A percentile compares a stretch with the other conserved stretches of the same genome.
phyloP scores from a whole-genome alignment of 2,888 invertebrate genomes.

The Rhorus exstirpatorius region DNA sequence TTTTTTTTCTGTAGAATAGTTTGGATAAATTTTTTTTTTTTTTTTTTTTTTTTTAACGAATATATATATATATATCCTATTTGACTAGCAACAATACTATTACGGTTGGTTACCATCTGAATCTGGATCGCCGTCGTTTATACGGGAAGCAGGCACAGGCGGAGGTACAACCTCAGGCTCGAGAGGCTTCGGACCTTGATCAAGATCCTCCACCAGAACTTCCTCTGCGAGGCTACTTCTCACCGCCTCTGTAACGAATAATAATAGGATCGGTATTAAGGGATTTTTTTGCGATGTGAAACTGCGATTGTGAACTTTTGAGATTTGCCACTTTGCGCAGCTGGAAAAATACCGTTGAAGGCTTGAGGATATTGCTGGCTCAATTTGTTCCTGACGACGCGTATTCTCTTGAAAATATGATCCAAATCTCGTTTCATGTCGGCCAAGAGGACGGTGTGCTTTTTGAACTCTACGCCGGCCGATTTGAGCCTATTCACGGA shows the following conservation, averaged over 20 bases:
- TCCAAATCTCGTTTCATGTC: conserved; percentile 98
- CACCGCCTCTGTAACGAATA: conserved; percentile 80
- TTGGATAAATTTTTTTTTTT: conserved; percentile 26
- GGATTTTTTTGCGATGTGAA: conserved; percentile 24
- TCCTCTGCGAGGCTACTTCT: conserved; percentile 85
- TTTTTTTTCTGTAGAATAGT: conserved; percentile 32
- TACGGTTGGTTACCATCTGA: conserved; percentile 84
- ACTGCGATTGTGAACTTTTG: too few relatives aligned
- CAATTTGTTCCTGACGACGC: conserved; percentile 93
- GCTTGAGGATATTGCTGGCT: conserved; percentile 87
- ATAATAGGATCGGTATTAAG: background rate
- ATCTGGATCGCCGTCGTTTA: conserved; percentile 81
- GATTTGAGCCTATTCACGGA: conserved; percentile 95
- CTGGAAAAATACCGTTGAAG: conserved; percentile 85
- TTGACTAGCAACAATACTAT: conserved; percentile 69
- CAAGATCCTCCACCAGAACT: conserved; percentile 83
- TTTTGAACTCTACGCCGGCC: conserved; percentile 95
- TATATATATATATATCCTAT: conserved; percentile 47
- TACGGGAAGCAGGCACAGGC: conserved; percentile 71
- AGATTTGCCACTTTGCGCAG: too few relatives aligned
- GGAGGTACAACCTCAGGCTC: conserved; percentile 81
- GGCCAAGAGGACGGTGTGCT: conserved; percentile 93
- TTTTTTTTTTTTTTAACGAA: conserved; percentile 15
- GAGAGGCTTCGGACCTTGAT: conserved; percentile 80
- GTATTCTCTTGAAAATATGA: conserved; percentile 96